Evolutionary conservation across 1,140 invertebrate species (phyloP).

Genomic region (Drosophila burlai): DNA sequence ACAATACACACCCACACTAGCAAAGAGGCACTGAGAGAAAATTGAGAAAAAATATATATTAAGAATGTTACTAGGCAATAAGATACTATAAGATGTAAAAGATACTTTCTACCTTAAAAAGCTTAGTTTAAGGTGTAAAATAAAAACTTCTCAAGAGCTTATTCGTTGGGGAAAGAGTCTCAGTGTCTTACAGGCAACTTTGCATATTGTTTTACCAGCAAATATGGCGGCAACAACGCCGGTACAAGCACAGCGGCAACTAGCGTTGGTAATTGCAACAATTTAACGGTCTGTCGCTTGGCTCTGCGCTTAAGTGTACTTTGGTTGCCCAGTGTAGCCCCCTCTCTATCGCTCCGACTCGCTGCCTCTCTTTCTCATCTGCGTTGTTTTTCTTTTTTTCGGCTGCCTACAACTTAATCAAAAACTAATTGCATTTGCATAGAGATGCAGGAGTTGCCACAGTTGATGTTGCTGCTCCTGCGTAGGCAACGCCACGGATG

Average conservation of each 20-base stretch:
- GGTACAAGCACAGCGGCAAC: constrained; percentile 43
- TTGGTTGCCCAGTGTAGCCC: constrained; percentile 38
- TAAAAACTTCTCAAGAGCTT: neutral
- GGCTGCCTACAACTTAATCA: constrained; percentile 76
- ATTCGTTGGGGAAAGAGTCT: too few species aligned
- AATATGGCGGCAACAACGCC: constrained; percentile 70
- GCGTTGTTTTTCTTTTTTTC: constrained; percentile 47
- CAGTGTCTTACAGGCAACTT: constrained; percentile 16
- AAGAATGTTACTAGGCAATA: neutral
- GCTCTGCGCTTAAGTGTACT: constrained; percentile 79
- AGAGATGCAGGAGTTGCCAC: constrained; percentile 47
- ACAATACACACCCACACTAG: constrained; percentile 52
- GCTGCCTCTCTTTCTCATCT: constrained; percentile 8
- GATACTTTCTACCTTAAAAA: too few species aligned
- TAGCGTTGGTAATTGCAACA: constrained; percentile 80
- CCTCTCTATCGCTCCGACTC: neutral
- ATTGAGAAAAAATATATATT: neutral
- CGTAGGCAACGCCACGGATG: constrained; percentile 73
- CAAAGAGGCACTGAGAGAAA: neutral
- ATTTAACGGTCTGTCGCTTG: constrained; percentile 84
- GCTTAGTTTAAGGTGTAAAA: neutral
- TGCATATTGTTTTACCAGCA: constrained; percentile 81
- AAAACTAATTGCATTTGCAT: constrained; percentile 84
- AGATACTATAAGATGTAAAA: neutral
- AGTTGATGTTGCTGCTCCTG: constrained; percentile 34